Conservation (phyloP, 2,797 vertebrate species). For the Carcharodon carcharias region DNA sequence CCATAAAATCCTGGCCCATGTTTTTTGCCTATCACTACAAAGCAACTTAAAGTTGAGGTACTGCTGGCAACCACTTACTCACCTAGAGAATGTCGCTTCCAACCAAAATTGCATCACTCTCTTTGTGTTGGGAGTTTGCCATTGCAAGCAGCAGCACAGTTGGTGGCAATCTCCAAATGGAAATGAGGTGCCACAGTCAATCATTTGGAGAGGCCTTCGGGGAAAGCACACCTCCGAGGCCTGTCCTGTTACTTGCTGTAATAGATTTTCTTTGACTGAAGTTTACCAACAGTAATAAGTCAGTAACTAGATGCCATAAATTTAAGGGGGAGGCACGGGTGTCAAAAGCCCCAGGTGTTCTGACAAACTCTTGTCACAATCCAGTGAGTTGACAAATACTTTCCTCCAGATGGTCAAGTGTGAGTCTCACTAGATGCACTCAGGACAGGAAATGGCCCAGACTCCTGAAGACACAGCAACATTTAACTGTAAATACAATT, state of each 20-base stretch:
- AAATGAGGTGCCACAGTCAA: neutral
- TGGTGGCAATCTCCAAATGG: neutral
- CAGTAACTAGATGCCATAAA: neutral
- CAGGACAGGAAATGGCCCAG: neutral
- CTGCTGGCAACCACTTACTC: neutral
- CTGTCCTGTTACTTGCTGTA: neutral
- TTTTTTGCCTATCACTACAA: neutral
- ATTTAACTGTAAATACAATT: neutral
- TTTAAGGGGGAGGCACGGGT: neutral
- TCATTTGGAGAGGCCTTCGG: neutral
- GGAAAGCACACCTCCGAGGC: neutral
- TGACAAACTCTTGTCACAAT: neutral
- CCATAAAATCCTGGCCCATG: too few species aligned
- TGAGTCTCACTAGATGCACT: neutral
- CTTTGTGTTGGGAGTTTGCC: neutral
- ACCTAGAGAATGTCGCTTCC: neutral
- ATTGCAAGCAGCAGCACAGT: neutral
- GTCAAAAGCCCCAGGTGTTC: neutral
- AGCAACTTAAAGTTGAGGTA: neutral
- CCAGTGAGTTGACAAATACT: neutral
- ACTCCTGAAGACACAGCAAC: neutral
- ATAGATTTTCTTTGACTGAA: neutral
- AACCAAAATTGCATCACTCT: neutral
- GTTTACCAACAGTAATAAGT: neutral
- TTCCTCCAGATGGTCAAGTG: neutral